Conservation (phyloP, 2,113 vertebrate species). For the Atherinomorus stipes region DNA sequence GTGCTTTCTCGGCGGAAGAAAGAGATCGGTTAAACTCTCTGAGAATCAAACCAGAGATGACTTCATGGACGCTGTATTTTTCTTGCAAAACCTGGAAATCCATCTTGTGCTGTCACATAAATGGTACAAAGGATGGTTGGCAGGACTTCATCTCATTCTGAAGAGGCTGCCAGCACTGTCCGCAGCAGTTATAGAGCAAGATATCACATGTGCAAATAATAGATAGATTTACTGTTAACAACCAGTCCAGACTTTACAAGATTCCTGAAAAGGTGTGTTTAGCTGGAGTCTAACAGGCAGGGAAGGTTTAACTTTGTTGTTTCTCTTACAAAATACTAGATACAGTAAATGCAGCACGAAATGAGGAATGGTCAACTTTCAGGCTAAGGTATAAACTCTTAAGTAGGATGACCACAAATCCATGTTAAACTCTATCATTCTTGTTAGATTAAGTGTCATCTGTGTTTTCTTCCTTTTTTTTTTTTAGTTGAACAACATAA, state of each 20-base stretch:
- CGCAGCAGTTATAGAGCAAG: background rate
- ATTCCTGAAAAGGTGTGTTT: background rate
- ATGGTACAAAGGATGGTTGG: conserved; percentile 1
- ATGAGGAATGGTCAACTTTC: background rate
- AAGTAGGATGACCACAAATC: background rate
- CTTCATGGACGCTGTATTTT: conserved; percentile 18
- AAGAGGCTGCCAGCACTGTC: conserved; percentile 3
- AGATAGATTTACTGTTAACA: background rate
- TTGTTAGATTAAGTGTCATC: no score
- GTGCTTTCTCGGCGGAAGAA: conserved; percentile 38
- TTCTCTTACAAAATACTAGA: background rate
- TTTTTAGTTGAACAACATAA: no score
- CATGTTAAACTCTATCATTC: background rate
- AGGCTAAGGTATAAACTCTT: background rate
- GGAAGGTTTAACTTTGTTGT: background rate
- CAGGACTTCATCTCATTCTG: conserved; percentile 2
- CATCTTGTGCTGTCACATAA: conserved; percentile 18
- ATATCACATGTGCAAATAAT: conserved; percentile 3
- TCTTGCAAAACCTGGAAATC: conserved; percentile 10
- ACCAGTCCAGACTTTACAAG: background rate
- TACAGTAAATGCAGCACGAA: background rate
- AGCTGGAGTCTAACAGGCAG: background rate
- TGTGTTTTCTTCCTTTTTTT: no score
- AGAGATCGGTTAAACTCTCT: background rate
- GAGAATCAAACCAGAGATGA: conserved; percentile 25